phyloP scores from a whole-genome alignment of 1,140 invertebrate genomes.

The Magallana angulata region DNA sequence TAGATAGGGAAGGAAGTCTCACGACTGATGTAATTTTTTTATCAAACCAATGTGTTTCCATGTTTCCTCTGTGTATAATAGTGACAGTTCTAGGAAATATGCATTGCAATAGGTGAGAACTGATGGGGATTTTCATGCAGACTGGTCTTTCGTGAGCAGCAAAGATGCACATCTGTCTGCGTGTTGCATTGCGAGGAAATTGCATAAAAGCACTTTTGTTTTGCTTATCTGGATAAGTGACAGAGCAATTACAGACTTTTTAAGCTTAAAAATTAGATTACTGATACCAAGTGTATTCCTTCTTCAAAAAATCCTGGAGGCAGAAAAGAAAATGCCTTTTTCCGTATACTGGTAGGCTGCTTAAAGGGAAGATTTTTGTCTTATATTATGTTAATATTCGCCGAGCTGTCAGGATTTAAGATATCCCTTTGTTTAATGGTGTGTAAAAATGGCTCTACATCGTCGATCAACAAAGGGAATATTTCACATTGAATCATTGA shows the following conservation, averaged over 20 bases:
- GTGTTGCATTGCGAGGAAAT: not conserved
- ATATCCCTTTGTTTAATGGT: conserved; percentile 24
- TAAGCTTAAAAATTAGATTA: conserved; percentile 24
- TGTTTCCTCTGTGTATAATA: not conserved
- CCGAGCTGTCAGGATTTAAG: not conserved
- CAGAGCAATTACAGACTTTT: conserved; percentile 23
- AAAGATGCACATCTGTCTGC: not conserved
- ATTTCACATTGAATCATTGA: conserved; percentile 7
- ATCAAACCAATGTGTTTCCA: not conserved
- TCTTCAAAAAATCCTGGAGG: not conserved
- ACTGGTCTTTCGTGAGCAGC: not conserved
- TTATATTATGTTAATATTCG: conserved; percentile 22
- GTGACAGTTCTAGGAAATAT: not conserved
- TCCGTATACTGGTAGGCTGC: not conserved
- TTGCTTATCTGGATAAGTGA: conserved; percentile 26
- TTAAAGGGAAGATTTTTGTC: not conserved
- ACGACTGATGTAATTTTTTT: not conserved
- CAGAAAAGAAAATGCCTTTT: not conserved
- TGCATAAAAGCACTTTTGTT: conserved; percentile 21
- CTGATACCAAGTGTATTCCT: not conserved
- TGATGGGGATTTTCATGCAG: not conserved
- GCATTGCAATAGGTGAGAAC: conserved; percentile 26
- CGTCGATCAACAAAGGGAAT: conserved; percentile 15
- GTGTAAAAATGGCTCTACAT: conserved; percentile 26
- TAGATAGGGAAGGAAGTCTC: not conserved